Evolutionary conservation across 2,888 invertebrate genomes (phyloP), one percentile per base, ranked within the genome.

Genomic region (Lasioglossum oenotherae): DNA sequence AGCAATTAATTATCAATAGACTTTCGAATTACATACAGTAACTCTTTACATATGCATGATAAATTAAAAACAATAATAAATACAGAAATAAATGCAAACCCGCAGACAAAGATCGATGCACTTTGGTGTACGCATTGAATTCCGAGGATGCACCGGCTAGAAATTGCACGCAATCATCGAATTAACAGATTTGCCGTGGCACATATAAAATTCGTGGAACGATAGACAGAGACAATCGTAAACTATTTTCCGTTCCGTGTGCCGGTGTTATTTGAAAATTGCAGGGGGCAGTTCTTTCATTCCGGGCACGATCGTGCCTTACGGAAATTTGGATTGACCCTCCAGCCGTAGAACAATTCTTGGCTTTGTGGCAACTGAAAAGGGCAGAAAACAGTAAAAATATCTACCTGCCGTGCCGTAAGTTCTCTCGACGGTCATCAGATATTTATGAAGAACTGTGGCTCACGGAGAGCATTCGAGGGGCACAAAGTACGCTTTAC

Each of bases 371-470:
- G 73, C 64, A 60, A 85, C 74, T 31, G 74, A 79, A 84, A 75
- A 80, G 57, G 44, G 19, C 73, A 38, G 82, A 27, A 76, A 79
- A 80, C 69, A 80, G 80, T 84, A 88, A 87, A 84, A 81, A 90
- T 89, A 85, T 89, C 85, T 90, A 88, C 85, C 90, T 87, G 87
- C 86, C 84, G 85, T 78, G 81, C 85, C 78, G 84, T 81, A 79
- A 85, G 78, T 77, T 87, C 88, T 89, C 89, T 90, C 85, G 85
- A 88, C 82, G 89, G 88, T 89, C 89, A 92, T 93, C 87, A 83
- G 89, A 89, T 92, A 93, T 93, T 93, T 92, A 92, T 91, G 86
- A 92, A 91, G 85, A 88, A 88, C 75, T 73, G 77, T 87, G 87
- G 88, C 86, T 85, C 88, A 89, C 86, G 82, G 86, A 87, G 73